These are phyloP conservation scores for Drosophila sp. DNA, from an alignment of 1,140 invertebrate genomes.

Conservation along the genomic window DNA sequence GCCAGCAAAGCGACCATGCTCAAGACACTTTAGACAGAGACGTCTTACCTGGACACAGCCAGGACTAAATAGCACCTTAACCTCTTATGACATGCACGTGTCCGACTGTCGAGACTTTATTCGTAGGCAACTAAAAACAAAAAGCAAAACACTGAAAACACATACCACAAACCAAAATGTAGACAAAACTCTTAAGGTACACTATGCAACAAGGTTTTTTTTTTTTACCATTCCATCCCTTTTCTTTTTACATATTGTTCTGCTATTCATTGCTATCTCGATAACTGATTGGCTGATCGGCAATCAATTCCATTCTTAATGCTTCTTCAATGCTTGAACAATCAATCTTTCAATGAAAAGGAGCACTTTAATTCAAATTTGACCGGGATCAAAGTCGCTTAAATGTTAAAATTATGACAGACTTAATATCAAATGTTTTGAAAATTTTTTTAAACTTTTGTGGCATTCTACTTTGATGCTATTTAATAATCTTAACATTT, in stretches of 20 bases:
- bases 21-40: constrained; percentile 60
- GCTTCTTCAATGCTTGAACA: too few species aligned
- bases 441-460: too few species aligned
- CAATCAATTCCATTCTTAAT: too few species aligned
- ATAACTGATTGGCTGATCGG: neutral
- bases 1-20: constrained; percentile 51
- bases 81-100: constrained; percentile 24
- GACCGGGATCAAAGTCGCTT: too few species aligned
- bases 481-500: too few species aligned
- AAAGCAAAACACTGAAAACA: constrained; percentile 28
- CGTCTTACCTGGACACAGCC: neutral
- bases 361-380: too few species aligned
- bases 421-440: too few species aligned
- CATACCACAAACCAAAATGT: constrained; percentile 11
- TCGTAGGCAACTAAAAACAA: constrained; percentile 37
- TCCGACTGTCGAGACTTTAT: constrained; percentile 34
- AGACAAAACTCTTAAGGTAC: constrained; percentile 12
- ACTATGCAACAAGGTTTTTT: constrained; percentile 46
- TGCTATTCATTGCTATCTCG: neutral
- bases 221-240: neutral
- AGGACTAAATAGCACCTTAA: constrained; percentile 17
- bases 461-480: too few species aligned
- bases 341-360: too few species aligned
- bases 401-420: too few species aligned
- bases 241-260: neutral